phyloP scores from a whole-genome alignment of 2,888 invertebrate species.

The Empis livida region DNA sequence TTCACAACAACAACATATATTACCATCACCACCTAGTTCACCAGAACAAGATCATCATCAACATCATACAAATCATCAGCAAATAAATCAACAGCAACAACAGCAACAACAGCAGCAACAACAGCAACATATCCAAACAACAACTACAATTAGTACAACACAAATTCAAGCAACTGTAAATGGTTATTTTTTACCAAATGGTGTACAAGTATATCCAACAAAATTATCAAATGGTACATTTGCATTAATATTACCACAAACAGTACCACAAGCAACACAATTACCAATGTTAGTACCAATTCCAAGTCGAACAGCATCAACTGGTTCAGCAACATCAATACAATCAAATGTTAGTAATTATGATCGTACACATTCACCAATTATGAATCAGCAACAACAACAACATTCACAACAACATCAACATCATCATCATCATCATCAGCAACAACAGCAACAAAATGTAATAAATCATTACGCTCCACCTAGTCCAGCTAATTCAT shows the following conservation, averaged over 20 bases:
- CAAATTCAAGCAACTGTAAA: slow-evolving; percentile 36
- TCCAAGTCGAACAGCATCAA: slow-evolving; percentile 60
- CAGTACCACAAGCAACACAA: slow-evolving; percentile 40
- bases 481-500: slow-evolving; percentile 40
- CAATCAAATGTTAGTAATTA: slow-evolving; percentile 39
- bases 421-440: slow-evolving; percentile 10
- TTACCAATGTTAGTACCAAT: slow-evolving; percentile 60
- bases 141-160: slow-evolving; percentile 16
- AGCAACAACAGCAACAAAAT: slow-evolving; percentile 1
- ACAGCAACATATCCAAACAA: slow-evolving; percentile 6
- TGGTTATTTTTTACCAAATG: slow-evolving; percentile 51
- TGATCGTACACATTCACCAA: slow-evolving; percentile 37
- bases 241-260: slow-evolving; percentile 63
- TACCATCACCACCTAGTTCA: slow-evolving; percentile 37
- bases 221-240: slow-evolving; percentile 72
- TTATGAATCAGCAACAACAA: slow-evolving; percentile 14
- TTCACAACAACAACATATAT: slow-evolving; percentile 38
- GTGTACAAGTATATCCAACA: slow-evolving; percentile 68
- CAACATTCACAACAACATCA: slow-evolving; percentile 8
- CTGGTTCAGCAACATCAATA: slow-evolving; percentile 50
- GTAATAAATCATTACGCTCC: slow-evolving; percentile 39
- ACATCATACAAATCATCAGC: slow-evolving; percentile 11
- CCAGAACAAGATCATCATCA: slow-evolving; percentile 31
- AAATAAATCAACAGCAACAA: background rate
- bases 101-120: slow-evolving; percentile 9